Percentiles rank a stretch among this genome's conserved stretches.
Conservation (phyloP, 1,140 invertebrate species). For the Polypedilum pembai region DNA sequence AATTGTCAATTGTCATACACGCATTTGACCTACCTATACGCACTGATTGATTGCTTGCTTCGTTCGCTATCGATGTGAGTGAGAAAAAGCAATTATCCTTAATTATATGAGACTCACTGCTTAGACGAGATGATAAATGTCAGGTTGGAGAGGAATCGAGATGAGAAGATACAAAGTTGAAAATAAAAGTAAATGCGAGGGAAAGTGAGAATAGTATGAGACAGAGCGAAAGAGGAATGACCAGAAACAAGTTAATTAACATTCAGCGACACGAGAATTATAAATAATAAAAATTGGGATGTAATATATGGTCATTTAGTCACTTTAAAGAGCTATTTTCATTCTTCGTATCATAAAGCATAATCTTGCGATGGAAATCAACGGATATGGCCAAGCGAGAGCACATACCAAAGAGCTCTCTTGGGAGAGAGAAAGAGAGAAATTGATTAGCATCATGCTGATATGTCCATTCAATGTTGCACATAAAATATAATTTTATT, state of each 20-base stretch:
- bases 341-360: not conserved
- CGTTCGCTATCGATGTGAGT: not conserved
- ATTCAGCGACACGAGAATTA: no score
- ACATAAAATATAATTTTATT: slow-evolving; percentile 14
- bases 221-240: no score
- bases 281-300: not conserved
- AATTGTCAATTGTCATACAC: not conserved
- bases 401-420: no score
- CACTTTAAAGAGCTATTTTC: slow-evolving; percentile 3
- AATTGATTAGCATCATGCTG: slow-evolving; percentile 17
- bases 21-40: not conserved
- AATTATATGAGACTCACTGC: not conserved
- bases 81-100: slow-evolving; percentile 11
- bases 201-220: not conserved
- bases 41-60: not conserved
- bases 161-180: not conserved
- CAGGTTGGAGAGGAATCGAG: not conserved
- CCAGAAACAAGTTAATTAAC: no score
- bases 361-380: slow-evolving; percentile 17
- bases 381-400: not conserved
- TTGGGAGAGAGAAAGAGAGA: not conserved
- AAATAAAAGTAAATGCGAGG: slow-evolving; percentile 3
- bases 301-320: slow-evolving; percentile 18
- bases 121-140: not conserved
- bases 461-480: not conserved